A percentile compares a stretch with the other conserved stretches of the same genome.
Evolutionary conservation across 2,888 invertebrate genomes (phyloP).

Genomic region (Trisateles emortualis): DNA sequence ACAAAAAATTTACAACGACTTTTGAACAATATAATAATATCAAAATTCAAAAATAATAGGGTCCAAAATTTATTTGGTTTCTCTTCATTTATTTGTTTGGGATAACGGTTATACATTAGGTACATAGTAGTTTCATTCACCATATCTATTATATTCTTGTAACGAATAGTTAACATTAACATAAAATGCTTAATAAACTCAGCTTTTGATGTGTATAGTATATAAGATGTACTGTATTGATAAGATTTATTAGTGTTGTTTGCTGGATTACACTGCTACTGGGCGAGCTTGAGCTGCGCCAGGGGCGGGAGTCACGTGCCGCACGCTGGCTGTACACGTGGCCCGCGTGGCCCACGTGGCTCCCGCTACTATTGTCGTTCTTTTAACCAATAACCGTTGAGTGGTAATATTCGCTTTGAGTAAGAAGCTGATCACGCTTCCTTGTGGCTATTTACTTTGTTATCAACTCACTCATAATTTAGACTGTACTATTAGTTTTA

Average conservation of each 20-base stretch:
- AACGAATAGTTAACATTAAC: constrained; percentile 31
- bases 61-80: constrained; percentile 44
- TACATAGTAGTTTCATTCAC: too few species aligned
- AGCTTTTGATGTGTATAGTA: constrained; percentile 53
- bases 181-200: constrained; percentile 43
- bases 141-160: too few species aligned
- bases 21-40: constrained; percentile 2
- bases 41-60: constrained; percentile 35
- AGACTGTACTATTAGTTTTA: constrained; percentile 30
- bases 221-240: constrained; percentile 36
- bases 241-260: constrained; percentile 37
- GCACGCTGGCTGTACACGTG: background rate
- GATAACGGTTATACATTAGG: too few species aligned
- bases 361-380: constrained; percentile 7
- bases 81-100: too few species aligned
- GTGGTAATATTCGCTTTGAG: constrained; percentile 31
- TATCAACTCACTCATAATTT: constrained; percentile 34
- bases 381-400: constrained; percentile 18
- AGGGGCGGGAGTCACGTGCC: constrained; percentile 13
- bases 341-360: constrained; percentile 27
- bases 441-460: constrained; percentile 42
- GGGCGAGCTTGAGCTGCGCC: constrained; percentile 24
- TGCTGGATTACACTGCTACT: constrained; percentile 29
- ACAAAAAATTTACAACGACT: background rate
- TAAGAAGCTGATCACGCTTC: constrained; percentile 38